Conservation (phyloP, 2,113 vertebrate species). For the Ibidorhyncha struthersii region DNA sequence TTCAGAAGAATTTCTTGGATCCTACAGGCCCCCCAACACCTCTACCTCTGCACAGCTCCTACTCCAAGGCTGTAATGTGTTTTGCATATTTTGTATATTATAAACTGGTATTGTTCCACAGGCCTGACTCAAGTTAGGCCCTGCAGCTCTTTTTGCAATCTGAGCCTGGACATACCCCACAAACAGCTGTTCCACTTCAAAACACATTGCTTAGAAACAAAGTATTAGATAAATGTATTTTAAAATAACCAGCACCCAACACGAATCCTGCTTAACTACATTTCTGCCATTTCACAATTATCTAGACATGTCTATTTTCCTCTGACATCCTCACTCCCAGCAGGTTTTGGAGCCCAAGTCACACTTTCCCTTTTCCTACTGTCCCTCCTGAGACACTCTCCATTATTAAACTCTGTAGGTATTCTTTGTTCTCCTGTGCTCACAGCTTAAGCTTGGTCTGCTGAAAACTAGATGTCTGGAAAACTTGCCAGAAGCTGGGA, state of each 20-base stretch:
- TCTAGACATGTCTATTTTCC: not conserved
- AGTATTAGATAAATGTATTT: conserved; percentile 19
- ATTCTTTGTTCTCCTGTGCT: conserved; percentile 52
- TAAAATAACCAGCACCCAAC: not conserved
- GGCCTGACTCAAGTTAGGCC: not conserved
- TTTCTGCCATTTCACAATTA: conserved; percentile 27
- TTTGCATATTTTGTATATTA: conserved; percentile 3
- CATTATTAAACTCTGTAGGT: conserved; percentile 54
- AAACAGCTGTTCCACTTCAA: conserved; percentile 38
- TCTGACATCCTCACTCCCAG: conserved; percentile 28
- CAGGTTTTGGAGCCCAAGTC: conserved; percentile 20
- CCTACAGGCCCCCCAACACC: not conserved
- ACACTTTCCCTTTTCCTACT: conserved; percentile 33
- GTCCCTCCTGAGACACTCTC: not conserved
- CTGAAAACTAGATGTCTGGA: conserved; percentile 63
- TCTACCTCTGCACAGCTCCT: not conserved
- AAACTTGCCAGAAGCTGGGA: conserved; percentile 63
- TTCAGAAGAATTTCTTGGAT: not conserved
- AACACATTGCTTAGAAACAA: conserved; percentile 6
- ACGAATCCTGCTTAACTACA: not conserved
- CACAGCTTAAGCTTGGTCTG: conserved; percentile 36
- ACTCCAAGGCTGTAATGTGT: not conserved
- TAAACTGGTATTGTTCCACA: not conserved
- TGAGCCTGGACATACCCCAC: not conserved
- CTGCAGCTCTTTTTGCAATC: not conserved